phyloP scores from a whole-genome alignment of 2,797 vertebrate genomes.

The Melanotaenia boesemani region DNA sequence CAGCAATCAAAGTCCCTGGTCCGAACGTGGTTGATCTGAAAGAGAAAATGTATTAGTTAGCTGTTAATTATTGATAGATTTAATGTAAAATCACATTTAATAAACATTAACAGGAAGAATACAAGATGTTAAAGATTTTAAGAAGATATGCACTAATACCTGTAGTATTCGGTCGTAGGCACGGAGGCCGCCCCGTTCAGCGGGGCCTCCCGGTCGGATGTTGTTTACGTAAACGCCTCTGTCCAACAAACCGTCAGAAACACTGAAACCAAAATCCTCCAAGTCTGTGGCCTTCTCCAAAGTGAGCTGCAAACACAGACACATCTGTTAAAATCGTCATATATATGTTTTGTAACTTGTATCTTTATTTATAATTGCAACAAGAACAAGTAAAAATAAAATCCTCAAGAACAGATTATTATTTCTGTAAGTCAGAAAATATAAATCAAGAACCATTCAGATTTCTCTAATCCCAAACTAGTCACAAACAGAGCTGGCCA shows the following conservation, averaged over 20 bases:
- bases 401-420: too few species aligned
- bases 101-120: too few species aligned
- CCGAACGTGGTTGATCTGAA: constrained; percentile 95
- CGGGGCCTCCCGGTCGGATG: constrained; percentile 91
- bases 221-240: constrained; percentile 98
- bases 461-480: too few species aligned
- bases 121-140: too few species aligned
- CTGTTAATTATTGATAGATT: not conserved
- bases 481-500: too few species aligned
- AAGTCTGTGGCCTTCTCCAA: constrained; percentile 78
- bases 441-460: too few species aligned
- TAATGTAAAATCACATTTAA: not conserved
- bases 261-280: constrained; percentile 98
- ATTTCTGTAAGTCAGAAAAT: too few species aligned
- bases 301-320: constrained; percentile 59
- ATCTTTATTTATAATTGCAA: too few species aligned
- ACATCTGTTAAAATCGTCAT: constrained; percentile 20
- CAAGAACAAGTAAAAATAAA: too few species aligned
- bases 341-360: too few species aligned
- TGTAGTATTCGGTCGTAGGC: constrained; percentile 94
- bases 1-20: constrained; percentile 99
- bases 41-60: not conserved
- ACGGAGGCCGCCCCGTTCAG: constrained; percentile 89
- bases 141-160: constrained; percentile 73
- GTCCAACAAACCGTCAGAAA: constrained; percentile 94